Conservation (phyloP, 2,113 vertebrate genomes). For the Heliornis fulica region DNA sequence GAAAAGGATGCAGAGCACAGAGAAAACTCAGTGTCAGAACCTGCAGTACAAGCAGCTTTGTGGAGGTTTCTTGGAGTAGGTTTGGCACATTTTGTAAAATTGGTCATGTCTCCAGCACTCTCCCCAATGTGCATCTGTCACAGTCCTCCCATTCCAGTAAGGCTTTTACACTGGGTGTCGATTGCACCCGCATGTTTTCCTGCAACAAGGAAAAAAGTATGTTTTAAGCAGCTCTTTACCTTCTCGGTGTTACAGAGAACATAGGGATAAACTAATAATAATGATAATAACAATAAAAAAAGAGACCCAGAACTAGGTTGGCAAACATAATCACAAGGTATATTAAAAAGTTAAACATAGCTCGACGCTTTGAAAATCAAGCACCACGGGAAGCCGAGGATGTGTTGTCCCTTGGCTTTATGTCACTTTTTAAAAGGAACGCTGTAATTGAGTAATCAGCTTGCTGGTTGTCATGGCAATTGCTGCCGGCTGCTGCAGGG, state of each 20-base stretch:
- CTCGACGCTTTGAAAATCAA: background rate
- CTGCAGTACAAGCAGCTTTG: background rate
- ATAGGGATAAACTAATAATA: background rate
- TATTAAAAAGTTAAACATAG: slow-evolving; percentile 43
- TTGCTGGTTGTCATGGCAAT: slow-evolving; percentile 63
- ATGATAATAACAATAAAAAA: background rate
- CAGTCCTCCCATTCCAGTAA: background rate
- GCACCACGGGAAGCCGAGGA: background rate
- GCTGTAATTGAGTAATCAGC: slow-evolving; percentile 49
- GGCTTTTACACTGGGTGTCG: background rate
- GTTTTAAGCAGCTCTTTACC: background rate
- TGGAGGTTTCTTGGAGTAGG: background rate
- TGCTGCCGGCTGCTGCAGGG: slow-evolving; percentile 20
- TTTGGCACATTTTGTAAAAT: background rate
- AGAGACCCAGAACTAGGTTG: background rate
- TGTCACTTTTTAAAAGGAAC: slow-evolving; percentile 34
- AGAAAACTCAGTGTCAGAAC: background rate
- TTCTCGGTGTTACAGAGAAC: background rate
- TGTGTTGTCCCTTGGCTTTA: slow-evolving; percentile 8
- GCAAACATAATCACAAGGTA: slow-evolving; percentile 30
- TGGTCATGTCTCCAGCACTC: background rate
- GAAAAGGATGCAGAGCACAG: background rate
- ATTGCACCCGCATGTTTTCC: background rate
- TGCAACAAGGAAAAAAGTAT: background rate
- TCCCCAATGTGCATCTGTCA: background rate